Evolutionary conservation across 92 coral and sea anemone genomes (phyloP), one percentile per base, ranked within the genome.

Genomic region (Pocillopora grandis): DNA sequence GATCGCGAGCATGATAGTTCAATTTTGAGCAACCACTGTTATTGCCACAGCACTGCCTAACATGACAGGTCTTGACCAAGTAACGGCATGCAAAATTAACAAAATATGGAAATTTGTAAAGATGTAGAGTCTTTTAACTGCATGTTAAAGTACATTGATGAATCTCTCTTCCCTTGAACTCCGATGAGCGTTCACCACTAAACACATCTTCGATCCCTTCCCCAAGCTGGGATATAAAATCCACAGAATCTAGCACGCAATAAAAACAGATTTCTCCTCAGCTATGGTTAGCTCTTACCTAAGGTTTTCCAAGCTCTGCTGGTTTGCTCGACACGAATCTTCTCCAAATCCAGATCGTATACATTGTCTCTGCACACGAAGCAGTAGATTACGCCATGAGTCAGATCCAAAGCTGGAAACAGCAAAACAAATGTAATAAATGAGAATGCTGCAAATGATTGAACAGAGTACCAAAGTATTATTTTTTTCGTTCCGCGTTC

Each of bases 331-430:
- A 87, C 76, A 63, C 93, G 84, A 66, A 97, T 92, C 78, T 90
- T 93, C 73, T 94, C 99, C 71, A 96, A 86, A 69, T 90, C 90
- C 69, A 91, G 82, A 74, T 94, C 98, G 77, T 96, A 94, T 55
- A 91, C 95, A 75, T 96, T 92, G 86, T 96, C 98, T 59, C 91
- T 88, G 84, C 98, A 96, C 69, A 92, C 74, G 76, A 96, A 96
- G 62, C 98, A 96, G 81, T 88, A 96, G 35, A 96, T 86, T 18
- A 83, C 92, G 52, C 98, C 98, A 77, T 94, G 98, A 62, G 89
- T 96, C 71, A 96, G 85, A 76, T 96, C 98, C 70, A 96, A 86
- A 60, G 98, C 98, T 96, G 85, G 67, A 78, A 86, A 20, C 57
- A 68, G 37, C 62, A 62, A 67, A 66, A 59, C 56, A 73, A 13